Evolutionary conservation across 2,797 vertebrate genomes (phyloP).

Genomic region (Loris lydekkerianus): DNA sequence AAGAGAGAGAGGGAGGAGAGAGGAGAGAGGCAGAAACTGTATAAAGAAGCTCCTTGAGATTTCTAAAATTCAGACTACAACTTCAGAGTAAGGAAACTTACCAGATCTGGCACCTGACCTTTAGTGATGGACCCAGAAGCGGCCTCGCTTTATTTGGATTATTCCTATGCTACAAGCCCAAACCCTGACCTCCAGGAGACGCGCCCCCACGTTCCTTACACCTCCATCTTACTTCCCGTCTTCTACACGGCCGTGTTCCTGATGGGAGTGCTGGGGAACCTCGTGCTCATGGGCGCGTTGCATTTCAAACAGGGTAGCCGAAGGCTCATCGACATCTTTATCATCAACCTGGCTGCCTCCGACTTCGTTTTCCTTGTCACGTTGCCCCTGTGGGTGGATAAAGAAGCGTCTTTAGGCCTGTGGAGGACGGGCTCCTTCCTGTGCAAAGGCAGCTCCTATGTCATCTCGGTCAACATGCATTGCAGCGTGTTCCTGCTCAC

Average conservation of each 20-base stretch:
- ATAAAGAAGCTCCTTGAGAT: constrained; percentile 56
- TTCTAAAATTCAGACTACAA: constrained; percentile 54
- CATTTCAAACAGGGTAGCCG: constrained; percentile 82
- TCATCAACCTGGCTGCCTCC: constrained; percentile 88
- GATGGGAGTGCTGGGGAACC: constrained; percentile 87
- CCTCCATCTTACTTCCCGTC: constrained; percentile 82
- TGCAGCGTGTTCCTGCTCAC: constrained; percentile 89
- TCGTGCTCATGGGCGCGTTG: constrained; percentile 84
- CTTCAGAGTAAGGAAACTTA: constrained; percentile 22
- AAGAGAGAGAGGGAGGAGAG: background rate
- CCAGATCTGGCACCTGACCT: background rate
- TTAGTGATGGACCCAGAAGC: constrained; percentile 75
- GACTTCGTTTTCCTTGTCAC: constrained; percentile 91
- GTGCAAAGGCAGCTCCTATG: constrained; percentile 89
- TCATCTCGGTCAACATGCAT: constrained; percentile 91
- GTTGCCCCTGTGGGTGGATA: constrained; percentile 90
- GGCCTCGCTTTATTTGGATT: constrained; percentile 69
- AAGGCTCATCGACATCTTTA: constrained; percentile 89
- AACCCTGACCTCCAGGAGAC: constrained; percentile 73
- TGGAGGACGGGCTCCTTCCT: constrained; percentile 89
- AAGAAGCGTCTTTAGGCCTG: constrained; percentile 77
- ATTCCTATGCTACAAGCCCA: constrained; percentile 75
- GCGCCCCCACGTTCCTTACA: constrained; percentile 54
- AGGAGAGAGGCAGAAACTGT: background rate
- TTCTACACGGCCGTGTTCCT: constrained; percentile 88